Evolutionary conservation across 2,888 invertebrate genomes (phyloP), one percentile per base, ranked within the genome.

Genomic region (Parnassius smintheus): DNA sequence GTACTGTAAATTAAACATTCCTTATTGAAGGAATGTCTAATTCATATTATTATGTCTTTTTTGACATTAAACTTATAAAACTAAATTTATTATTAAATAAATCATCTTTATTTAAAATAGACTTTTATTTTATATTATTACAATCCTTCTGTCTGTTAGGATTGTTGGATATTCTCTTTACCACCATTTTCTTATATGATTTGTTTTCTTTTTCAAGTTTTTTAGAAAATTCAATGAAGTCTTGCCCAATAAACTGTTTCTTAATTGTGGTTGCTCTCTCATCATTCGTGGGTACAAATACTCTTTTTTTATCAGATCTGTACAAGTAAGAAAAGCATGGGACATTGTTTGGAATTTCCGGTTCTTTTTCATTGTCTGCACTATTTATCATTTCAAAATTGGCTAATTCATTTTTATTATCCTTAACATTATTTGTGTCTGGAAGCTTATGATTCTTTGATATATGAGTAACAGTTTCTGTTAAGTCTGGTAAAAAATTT

Each of bases 121-220:
- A 12, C 59, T 68, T 67, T 69, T 60, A 62, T 64, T 68, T 70
- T 44, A 46, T 53, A 18, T 41, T 42, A 51, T 18, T 44, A 22
- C 41, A 25, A 18, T 49, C 54, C 76, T 83, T 82, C 12, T 70
- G 70, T 72, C 91, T 87, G 56, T 91, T 85, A 51, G 84, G 81
- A 79, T 92, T 91, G 68, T 81, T 89, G 42, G 80, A 70, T 68
- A 91, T 81, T 75, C 76, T 83, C 66, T 92, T 91, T 1, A 92
- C 67, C 57, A 86, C 74, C 86, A 92, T 88, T 71, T 80, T 86
- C 82, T 77, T 86, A 56, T 82, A 91, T 18, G 68, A 61, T 48
- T 79, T 81, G 11, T 57, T 42, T 22, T 68, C 68, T 18, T 72
- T 64, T n/a, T 75, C 70, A 50, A 53, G 57, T 62, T 77, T 79